Percentiles rank a stretch among this genome's conserved stretches.
Conservation (phyloP, 1,140 invertebrate genomes). For the Drosophila serrata region DNA sequence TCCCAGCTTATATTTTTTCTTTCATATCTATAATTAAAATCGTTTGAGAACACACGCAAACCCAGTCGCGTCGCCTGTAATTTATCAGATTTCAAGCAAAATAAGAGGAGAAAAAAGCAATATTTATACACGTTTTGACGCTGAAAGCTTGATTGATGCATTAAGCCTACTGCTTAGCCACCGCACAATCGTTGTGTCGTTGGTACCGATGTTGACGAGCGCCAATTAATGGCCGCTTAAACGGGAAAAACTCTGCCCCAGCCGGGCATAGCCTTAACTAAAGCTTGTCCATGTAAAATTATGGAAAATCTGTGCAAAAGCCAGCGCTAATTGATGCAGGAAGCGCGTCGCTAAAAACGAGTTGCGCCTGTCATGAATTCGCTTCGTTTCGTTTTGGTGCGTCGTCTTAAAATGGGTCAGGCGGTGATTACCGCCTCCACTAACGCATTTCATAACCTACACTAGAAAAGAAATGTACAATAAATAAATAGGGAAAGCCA, state of each 20-base stretch:
- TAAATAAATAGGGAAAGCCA: neutral
- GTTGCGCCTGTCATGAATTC: slow-evolving; percentile 66
- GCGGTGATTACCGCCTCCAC: slow-evolving; percentile 62
- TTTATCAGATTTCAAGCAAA: slow-evolving; percentile 65
- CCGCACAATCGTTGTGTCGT: slow-evolving; percentile 10
- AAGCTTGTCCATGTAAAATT: slow-evolving; percentile 58
- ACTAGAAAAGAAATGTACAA: slow-evolving; percentile 5
- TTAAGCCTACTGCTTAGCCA: slow-evolving; percentile 61
- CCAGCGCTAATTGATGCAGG: slow-evolving; percentile 77
- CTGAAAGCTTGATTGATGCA: slow-evolving; percentile 81
- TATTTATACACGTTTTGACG: slow-evolving; percentile 54
- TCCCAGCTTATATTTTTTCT: slow-evolving; percentile 70
- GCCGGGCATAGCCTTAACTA: slow-evolving; percentile 1
- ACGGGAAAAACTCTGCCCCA: slow-evolving; percentile 52
- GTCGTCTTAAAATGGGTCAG: slow-evolving; percentile 71
- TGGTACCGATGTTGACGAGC: slow-evolving; percentile 48
- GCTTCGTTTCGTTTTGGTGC: slow-evolving; percentile 64
- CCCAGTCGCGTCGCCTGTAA: slow-evolving; percentile 10
- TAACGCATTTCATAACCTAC: slow-evolving; percentile 61
- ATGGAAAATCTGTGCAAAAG: slow-evolving; percentile 66
- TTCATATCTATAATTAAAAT: slow-evolving; percentile 82
- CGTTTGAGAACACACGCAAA: slow-evolving; percentile 76
- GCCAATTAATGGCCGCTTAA: slow-evolving; percentile 71
- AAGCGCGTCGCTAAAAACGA: slow-evolving; percentile 66
- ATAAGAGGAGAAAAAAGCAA: slow-evolving; percentile 11